Percentiles rank a stretch among this genome's conserved stretches.
Conservation (phyloP, 2,113 vertebrate genomes). For the Atherinomorus stipes region DNA sequence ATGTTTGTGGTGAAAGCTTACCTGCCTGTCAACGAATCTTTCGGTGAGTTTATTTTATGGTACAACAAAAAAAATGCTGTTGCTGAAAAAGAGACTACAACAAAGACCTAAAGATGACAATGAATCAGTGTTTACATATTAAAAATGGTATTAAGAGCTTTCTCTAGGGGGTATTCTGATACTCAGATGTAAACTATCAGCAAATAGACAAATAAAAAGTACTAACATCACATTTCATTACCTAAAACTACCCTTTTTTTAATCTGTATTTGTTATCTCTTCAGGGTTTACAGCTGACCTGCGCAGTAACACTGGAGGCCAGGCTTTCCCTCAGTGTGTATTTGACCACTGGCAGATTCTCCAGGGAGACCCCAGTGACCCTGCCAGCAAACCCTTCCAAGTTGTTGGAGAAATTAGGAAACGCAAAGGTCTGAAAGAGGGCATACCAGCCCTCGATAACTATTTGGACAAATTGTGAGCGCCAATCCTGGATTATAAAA, state of each 20-base stretch:
- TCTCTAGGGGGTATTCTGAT: not conserved
- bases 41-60: constrained; percentile 83
- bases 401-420: constrained; percentile 91
- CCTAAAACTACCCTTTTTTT: not conserved
- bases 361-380: constrained; percentile 88
- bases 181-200: not conserved
- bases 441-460: constrained; percentile 92
- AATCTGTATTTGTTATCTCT: constrained; percentile 4
- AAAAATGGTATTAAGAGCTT: not conserved
- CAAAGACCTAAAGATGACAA: not conserved
- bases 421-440: constrained; percentile 95
- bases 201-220: not conserved
- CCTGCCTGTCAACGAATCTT: constrained; percentile 94
- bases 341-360: constrained; percentile 98
- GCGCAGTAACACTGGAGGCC: constrained; percentile 93
- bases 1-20: constrained; percentile 95
- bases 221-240: not conserved
- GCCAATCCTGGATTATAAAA: constrained; percentile 40
- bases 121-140: not conserved
- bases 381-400: constrained; percentile 80
- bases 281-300: constrained; percentile 94
- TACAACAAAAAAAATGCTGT: not conserved
- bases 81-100: not conserved
- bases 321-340: constrained; percentile 95
- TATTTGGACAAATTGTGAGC: constrained; percentile 94